These are phyloP conservation scores for Mallateleia sp. DNA, from an alignment of 2,888 invertebrate genomes.

Conservation along the genomic window DNA sequence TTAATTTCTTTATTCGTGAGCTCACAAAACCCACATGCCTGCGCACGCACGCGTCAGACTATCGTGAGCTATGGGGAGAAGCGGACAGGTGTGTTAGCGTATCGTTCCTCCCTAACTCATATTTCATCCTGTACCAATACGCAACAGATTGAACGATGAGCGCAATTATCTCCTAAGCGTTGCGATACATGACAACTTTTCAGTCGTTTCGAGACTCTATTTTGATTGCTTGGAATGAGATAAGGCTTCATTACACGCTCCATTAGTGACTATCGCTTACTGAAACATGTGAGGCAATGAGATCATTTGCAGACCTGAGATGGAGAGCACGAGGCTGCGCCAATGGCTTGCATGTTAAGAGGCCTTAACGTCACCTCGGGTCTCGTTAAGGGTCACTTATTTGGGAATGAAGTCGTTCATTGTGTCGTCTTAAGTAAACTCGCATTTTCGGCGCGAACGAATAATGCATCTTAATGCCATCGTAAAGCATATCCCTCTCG, in stretches of 20 bases:
- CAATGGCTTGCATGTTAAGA: conserved; percentile 48
- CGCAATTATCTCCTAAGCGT: conserved; percentile 72
- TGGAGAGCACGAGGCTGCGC: conserved; percentile 19
- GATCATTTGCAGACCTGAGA: conserved; percentile 61
- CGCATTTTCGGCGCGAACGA: conserved; percentile 11
- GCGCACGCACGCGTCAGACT: conserved; percentile 65
- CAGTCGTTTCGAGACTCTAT: conserved; percentile 67
- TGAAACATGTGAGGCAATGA: conserved; percentile 71
- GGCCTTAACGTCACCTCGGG: conserved; percentile 29
- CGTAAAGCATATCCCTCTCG: conserved; percentile 3
- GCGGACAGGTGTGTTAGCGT: conserved; percentile 66
- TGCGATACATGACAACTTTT: conserved; percentile 73
- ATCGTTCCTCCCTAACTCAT: conserved; percentile 54
- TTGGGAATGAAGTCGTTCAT: conserved; percentile 37
- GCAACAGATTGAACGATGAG: conserved; percentile 72
- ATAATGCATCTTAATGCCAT: neutral
- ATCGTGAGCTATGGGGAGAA: conserved; percentile 62
- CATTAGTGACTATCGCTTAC: conserved; percentile 67
- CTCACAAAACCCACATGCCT: conserved; percentile 58
- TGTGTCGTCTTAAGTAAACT: conserved; percentile 13
- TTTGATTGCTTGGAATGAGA: conserved; percentile 64
- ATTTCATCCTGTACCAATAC: conserved; percentile 56
- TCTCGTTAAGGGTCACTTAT: conserved; percentile 41
- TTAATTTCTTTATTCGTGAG: conserved; percentile 67
- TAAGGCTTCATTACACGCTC: conserved; percentile 74